Percentiles rank a stretch among this genome's conserved stretches.
phyloP scores from a whole-genome alignment of 2,888 invertebrate species.

The Bellardia pandia region DNA sequence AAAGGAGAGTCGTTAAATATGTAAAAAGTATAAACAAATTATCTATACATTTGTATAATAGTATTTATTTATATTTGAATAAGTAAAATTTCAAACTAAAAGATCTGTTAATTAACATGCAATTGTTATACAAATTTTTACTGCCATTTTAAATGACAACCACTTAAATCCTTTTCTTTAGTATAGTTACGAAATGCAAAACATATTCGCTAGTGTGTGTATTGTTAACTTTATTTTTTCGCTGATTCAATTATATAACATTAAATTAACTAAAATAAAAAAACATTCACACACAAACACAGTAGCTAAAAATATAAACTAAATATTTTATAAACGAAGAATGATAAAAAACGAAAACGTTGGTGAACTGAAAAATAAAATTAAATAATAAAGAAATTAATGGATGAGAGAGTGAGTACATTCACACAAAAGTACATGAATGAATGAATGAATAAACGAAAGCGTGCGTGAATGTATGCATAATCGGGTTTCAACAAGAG shows the following conservation, averaged over 20 bases:
- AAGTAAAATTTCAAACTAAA: background rate
- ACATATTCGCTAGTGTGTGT: background rate
- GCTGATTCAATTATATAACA: slow-evolving; percentile 59
- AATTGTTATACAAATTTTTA: background rate
- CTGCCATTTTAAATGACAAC: slow-evolving; percentile 2
- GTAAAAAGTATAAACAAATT: no score
- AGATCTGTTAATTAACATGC: background rate
- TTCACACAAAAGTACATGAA: slow-evolving; percentile 12
- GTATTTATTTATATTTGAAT: background rate
- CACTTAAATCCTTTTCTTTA: slow-evolving; percentile 24
- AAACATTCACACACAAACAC: background rate
- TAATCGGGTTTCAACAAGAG: no score
- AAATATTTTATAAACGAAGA: slow-evolving; percentile 32
- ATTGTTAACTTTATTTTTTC: slow-evolving; percentile 23
- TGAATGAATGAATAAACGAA: slow-evolving; percentile 50
- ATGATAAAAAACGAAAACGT: slow-evolving; percentile 11
- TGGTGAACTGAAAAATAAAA: slow-evolving; percentile 52
- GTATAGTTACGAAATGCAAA: background rate
- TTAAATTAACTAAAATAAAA: slow-evolving; percentile 62
- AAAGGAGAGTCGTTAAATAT: no score
- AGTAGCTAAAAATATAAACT: slow-evolving; percentile 16
- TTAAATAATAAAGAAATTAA: slow-evolving; percentile 59
- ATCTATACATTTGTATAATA: no score
- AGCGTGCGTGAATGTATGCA: slow-evolving; percentile 43
- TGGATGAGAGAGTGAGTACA: background rate